Conservation (phyloP, 2,888 invertebrate genomes). For the Drosophila multiciliata region DNA sequence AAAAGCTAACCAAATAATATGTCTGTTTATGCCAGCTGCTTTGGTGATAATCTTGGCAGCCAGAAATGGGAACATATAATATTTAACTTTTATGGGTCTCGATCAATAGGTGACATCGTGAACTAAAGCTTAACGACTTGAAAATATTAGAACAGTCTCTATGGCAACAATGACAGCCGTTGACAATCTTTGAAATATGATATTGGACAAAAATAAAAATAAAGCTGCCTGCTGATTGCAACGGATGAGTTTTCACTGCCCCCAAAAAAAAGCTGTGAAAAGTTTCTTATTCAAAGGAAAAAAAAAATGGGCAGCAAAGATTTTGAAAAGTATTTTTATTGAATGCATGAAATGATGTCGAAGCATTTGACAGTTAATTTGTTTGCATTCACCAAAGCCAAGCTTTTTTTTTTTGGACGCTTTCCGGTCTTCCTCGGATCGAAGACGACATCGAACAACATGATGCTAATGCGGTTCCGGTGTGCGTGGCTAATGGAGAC, state of each 20-base stretch:
- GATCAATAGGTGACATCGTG: slow-evolving; percentile 23
- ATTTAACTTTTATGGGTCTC: slow-evolving; percentile 36
- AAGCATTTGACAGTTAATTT: slow-evolving; percentile 78
- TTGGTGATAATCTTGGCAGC: not conserved
- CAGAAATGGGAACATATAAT: slow-evolving; percentile 34
- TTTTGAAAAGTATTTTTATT: slow-evolving; percentile 69
- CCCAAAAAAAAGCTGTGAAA: slow-evolving; percentile 36
- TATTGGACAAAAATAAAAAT: slow-evolving; percentile 40
- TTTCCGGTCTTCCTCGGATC: slow-evolving; percentile 63
- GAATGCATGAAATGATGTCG: slow-evolving; percentile 67
- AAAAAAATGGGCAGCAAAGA: slow-evolving; percentile 24
- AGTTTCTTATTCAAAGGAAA: slow-evolving; percentile 48
- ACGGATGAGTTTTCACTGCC: slow-evolving; percentile 34
- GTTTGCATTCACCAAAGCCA: slow-evolving; percentile 62
- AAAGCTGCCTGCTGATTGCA: slow-evolving; percentile 45
- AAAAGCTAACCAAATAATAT: not conserved
- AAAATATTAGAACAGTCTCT: slow-evolving; percentile 65
- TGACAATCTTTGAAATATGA: slow-evolving; percentile 75
- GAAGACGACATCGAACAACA: slow-evolving; percentile 24
- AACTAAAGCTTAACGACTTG: slow-evolving; percentile 54
- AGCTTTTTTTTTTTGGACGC: slow-evolving; percentile 31
- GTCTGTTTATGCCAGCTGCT: not conserved
- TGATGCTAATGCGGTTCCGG: slow-evolving; percentile 81
- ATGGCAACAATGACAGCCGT: slow-evolving; percentile 65
- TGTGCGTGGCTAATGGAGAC: slow-evolving; percentile 69